Percentiles rank a stretch among this genome's conserved stretches.
Evolutionary conservation across 1,140 invertebrate genomes (phyloP).

Genomic region (Drosophila murphyi): DNA sequence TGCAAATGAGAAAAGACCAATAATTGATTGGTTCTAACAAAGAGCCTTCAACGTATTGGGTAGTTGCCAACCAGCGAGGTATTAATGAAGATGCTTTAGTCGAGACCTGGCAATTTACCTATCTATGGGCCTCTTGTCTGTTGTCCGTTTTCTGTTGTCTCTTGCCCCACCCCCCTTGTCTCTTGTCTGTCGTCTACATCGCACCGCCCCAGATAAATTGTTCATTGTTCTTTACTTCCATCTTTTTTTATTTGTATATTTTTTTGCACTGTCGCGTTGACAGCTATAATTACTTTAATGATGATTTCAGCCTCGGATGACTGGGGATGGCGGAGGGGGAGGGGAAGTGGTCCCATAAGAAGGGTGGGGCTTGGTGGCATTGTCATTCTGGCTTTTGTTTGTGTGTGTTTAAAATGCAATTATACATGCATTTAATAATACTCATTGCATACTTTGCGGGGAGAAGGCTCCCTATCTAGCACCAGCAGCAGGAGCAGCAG

Average conservation of each 20-base stretch:
- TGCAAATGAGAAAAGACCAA: not conserved
- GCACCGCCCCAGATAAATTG: slow-evolving; percentile 21
- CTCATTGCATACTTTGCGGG: slow-evolving; percentile 49
- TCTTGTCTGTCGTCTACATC: not conserved
- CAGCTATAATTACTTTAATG: slow-evolving; percentile 74
- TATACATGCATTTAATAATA: slow-evolving; percentile 60
- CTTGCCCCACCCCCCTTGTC: not conserved
- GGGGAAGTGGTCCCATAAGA: not conserved
- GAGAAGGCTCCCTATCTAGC: slow-evolving; percentile 42
- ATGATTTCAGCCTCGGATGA: slow-evolving; percentile 53
- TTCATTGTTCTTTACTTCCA: slow-evolving; percentile 1
- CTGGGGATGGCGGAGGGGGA: not conserved
- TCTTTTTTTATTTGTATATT: not conserved
- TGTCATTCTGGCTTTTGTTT: slow-evolving; percentile 52
- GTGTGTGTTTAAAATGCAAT: slow-evolving; percentile 69
- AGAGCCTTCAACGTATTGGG: slow-evolving; percentile 4
- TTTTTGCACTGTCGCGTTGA: slow-evolving; percentile 34
- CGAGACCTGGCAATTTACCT: slow-evolving; percentile 24
- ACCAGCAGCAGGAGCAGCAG: not conserved
- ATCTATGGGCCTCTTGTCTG: slow-evolving; percentile 28
- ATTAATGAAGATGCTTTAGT: not conserved
- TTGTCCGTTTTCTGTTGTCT: not conserved
- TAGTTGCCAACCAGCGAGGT: slow-evolving; percentile 1
- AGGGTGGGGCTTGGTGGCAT: slow-evolving; percentile 1
- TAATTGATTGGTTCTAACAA: slow-evolving; percentile 2